phyloP scores from a whole-genome alignment of 92 coral and sea anemone genomes.

The Porites evermanni region DNA sequence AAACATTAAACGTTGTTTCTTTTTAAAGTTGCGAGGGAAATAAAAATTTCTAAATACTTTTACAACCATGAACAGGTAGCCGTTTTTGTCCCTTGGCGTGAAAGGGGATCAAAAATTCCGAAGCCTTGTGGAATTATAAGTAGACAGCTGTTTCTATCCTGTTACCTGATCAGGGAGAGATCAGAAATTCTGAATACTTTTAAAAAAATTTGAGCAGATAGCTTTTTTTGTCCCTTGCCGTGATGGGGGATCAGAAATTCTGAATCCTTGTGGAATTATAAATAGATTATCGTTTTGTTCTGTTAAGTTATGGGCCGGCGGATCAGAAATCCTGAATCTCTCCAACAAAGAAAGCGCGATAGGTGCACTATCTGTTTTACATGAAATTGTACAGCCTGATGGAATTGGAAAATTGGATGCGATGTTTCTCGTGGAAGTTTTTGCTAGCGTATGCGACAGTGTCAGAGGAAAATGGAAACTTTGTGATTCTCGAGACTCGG shows the following conservation, averaged over 20 bases:
- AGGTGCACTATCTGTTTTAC: neutral
- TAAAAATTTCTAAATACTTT: no score
- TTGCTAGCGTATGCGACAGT: no score
- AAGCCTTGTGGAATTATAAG: neutral
- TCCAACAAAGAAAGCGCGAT: neutral
- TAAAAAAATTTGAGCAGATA: neutral
- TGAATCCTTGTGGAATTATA: neutral
- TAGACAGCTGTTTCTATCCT: neutral
- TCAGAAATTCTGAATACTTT: conserved; percentile 4
- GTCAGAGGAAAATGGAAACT: no score
- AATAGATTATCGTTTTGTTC: neutral
- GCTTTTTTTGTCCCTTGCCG: neutral
- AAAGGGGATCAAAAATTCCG: neutral
- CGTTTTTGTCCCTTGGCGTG: neutral
- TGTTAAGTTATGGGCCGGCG: neutral
- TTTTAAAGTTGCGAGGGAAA: neutral
- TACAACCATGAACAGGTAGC: neutral
- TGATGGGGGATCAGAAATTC: neutral
- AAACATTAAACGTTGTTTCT: no score
- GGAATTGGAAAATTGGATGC: neutral
- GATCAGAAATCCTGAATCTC: conserved; percentile 2
- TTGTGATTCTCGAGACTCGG: no score
- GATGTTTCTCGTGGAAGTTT: no score
- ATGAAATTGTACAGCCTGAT: neutral
- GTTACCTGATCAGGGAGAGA: neutral